Percentiles rank a stretch among this genome's conserved stretches.
Conservation (phyloP, 1,140 invertebrate species). For the Zophobas atratus region DNA sequence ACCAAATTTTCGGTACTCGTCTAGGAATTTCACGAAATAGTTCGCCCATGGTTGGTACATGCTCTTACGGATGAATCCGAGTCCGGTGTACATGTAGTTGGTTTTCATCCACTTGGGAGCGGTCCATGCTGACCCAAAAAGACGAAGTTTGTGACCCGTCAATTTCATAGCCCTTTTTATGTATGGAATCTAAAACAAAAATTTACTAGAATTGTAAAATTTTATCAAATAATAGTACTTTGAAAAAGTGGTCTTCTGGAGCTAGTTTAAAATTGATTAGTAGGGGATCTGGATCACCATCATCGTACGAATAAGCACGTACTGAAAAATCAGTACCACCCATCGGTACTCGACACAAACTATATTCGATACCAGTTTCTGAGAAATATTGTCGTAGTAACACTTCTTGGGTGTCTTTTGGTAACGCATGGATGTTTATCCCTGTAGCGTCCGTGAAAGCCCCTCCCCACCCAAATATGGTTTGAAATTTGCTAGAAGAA, state of each 20-base stretch:
- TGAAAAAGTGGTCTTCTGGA: slow-evolving; percentile 68
- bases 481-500: slow-evolving; percentile 71
- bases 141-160: slow-evolving; percentile 61
- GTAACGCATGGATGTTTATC: slow-evolving; percentile 79
- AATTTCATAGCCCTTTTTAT: slow-evolving; percentile 60
- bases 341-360: slow-evolving; percentile 83
- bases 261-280: slow-evolving; percentile 66
- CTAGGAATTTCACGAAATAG: slow-evolving; percentile 66
- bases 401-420: slow-evolving; percentile 70
- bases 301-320: slow-evolving; percentile 80
- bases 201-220: neutral
- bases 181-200: slow-evolving; percentile 62
- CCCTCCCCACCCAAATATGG: slow-evolving; percentile 85
- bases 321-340: slow-evolving; percentile 87
- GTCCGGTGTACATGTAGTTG: slow-evolving; percentile 75
- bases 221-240: slow-evolving; percentile 48
- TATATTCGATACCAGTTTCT: slow-evolving; percentile 80
- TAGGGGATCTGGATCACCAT: slow-evolving; percentile 65
- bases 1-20: slow-evolving; percentile 62
- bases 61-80: slow-evolving; percentile 71
- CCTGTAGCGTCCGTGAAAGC: slow-evolving; percentile 90
- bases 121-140: slow-evolving; percentile 81
- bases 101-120: slow-evolving; percentile 96
- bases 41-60: slow-evolving; percentile 76
- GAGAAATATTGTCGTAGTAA: slow-evolving; percentile 71